phyloP scores from a whole-genome alignment of 1,140 invertebrate genomes.

The Achatina immaculata region DNA sequence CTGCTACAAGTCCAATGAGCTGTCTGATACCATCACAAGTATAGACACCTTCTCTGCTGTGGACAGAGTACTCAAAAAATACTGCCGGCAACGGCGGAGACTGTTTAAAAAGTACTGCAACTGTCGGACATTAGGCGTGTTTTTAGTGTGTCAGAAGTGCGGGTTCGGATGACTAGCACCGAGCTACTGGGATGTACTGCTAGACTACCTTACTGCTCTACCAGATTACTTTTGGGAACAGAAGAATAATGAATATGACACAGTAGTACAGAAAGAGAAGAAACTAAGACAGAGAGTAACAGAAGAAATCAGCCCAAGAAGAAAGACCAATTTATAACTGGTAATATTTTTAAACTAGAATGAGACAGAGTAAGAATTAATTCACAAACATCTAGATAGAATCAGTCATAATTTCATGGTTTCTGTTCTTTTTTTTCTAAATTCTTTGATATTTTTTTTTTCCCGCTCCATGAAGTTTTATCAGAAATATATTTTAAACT shows the following conservation, averaged over 20 bases:
- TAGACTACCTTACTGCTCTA: constrained; percentile 40
- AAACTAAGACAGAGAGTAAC: neutral
- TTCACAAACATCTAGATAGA: neutral
- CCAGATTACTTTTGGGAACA: constrained; percentile 42
- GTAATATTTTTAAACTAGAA: neutral
- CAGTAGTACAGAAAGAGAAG: neutral
- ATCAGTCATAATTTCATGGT: neutral
- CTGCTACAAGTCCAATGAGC: constrained; percentile 58
- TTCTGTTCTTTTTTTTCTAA: too few species aligned
- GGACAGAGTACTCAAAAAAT: constrained; percentile 59
- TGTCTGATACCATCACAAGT: constrained; percentile 48
- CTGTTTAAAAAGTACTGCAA: constrained; percentile 64
- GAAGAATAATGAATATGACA: neutral
- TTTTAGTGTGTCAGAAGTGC: constrained; percentile 66
- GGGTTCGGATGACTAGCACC: constrained; percentile 51
- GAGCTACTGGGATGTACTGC: constrained; percentile 46
- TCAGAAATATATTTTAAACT: too few species aligned
- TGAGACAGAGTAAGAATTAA: neutral
- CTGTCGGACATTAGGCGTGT: constrained; percentile 66
- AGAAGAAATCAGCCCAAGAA: neutral
- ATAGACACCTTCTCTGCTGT: constrained; percentile 61
- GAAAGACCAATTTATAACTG: neutral
- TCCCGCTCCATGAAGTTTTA: too few species aligned
- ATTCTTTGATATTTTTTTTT: too few species aligned
- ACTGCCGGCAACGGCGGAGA: constrained; percentile 58